A percentile compares a stretch with the other conserved stretches of the same genome.
phyloP scores from a whole-genome alignment of 2,888 invertebrate species.

The Desoria tigrina region DNA sequence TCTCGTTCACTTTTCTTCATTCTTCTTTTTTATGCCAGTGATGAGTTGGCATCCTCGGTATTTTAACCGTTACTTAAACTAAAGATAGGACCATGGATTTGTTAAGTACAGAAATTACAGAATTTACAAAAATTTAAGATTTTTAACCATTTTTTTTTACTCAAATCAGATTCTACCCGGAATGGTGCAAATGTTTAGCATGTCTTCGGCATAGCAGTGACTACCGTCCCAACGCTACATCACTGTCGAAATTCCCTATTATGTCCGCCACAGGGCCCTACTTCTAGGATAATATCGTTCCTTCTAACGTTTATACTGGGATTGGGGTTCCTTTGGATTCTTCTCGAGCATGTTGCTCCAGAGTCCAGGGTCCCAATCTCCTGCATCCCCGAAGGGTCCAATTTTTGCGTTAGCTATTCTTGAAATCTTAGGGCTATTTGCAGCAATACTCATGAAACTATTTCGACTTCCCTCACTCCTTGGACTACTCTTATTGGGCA shows the following conservation, averaged over 20 bases:
- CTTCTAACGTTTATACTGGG: conserved; percentile 69
- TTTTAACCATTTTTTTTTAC: too few species aligned
- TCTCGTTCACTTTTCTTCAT: too few species aligned
- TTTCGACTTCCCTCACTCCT: conserved; percentile 80
- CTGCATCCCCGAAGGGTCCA: conserved; percentile 34
- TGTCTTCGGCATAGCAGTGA: conserved; percentile 11
- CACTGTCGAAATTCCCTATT: conserved; percentile 23
- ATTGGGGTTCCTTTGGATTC: conserved; percentile 75
- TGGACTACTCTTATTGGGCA: conserved; percentile 82
- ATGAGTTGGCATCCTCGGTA: too few species aligned
- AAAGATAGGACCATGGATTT: too few species aligned
- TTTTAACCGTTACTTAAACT: too few species aligned
- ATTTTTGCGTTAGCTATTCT: conserved; percentile 75
- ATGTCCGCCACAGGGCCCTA: conserved; percentile 80
- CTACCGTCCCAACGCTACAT: too few species aligned
- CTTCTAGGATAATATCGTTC: conserved; percentile 74
- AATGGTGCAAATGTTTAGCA: conserved; percentile 45
- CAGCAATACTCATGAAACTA: conserved; percentile 72
- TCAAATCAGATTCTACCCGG: conserved; percentile 48
- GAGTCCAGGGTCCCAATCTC: conserved; percentile 57
- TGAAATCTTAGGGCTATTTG: conserved; percentile 75
- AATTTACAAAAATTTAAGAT: too few species aligned
- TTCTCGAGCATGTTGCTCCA: conserved; percentile 68
- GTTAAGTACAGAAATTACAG: too few species aligned
- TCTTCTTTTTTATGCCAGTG: too few species aligned